phyloP scores from a whole-genome alignment of 2,888 invertebrate species.

The Scaptomyza cyrtandrae region DNA sequence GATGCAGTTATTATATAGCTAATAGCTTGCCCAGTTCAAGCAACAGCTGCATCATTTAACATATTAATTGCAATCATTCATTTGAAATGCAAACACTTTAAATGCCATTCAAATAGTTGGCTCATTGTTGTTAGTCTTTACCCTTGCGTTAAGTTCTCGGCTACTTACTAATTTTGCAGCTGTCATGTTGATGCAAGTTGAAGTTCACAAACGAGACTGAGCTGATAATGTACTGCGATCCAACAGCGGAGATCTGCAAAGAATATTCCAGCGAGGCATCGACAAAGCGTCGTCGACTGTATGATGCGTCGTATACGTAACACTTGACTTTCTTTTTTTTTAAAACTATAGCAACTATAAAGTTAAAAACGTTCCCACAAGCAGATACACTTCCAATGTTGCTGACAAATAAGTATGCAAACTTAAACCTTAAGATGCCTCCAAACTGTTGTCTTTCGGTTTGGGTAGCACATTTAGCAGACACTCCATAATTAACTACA shows the following conservation, averaged over 20 bases:
- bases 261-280: constrained; percentile 38
- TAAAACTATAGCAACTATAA: constrained; percentile 37
- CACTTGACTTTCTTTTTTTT: constrained; percentile 22
- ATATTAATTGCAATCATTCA: constrained; percentile 31
- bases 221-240: constrained; percentile 50
- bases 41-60: constrained; percentile 38
- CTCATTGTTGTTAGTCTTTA: constrained; percentile 8
- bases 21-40: constrained; percentile 1
- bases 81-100: constrained; percentile 27
- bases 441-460: constrained; percentile 21
- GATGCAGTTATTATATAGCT: constrained; percentile 24
- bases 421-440: constrained; percentile 22
- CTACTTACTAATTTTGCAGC: constrained; percentile 79
- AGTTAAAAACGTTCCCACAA: constrained; percentile 48
- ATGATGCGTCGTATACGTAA: constrained; percentile 53
- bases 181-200: constrained; percentile 74
- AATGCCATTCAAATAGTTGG: constrained; percentile 48
- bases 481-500: constrained; percentile 31
- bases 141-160: constrained; percentile 10
- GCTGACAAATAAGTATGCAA: constrained; percentile 10
- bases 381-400: constrained; percentile 17
- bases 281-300: constrained; percentile 28
- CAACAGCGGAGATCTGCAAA: constrained; percentile 70
- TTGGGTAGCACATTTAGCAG: background rate
- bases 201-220: constrained; percentile 80